Base-by-base conservation (phyloP, 2,888 invertebrate genomes). In the Frankliniella fusca region DNA sequence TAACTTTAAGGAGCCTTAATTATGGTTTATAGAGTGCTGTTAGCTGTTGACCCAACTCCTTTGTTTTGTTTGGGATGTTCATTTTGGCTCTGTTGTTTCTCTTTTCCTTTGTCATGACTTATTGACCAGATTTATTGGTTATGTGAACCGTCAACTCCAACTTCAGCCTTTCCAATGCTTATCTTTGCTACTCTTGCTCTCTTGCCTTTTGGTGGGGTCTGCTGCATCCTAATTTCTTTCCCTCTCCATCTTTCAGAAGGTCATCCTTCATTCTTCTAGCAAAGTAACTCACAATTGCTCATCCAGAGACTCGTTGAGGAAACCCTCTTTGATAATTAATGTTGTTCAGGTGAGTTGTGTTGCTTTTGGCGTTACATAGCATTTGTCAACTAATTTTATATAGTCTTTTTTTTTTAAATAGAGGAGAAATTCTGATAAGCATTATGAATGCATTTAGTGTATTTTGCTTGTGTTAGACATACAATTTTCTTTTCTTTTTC, bases 141-240 rank as follows among this genome's bases (percentile, higher is more conserved):
- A 38, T 3, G 38, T 38, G 38, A 38, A 3, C 38, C 38, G 38
- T 38, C 38, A 38, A 38, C 38, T 5, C 2, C 3, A 3, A 38
- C 38, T 38, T 38, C 38, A 38, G 38, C 38, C 38, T 38, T 38
- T 38, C 38, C 38, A 38, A 38, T 38, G 38, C 38, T 38, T 38
- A 38, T 61, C 61, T 61, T 18, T n/a, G 61, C 61, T 61, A n/a
- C 15, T 27, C 27, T 76, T 76, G 70, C 70, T 27, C 70, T 76
- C 70, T 76, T 76, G 70, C 27, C 70, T 76, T 76, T 27, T 76
- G 70, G 70, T 76, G 70, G 70, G 70, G n/a, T 76, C 70, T 76
- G 70, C 70, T 76, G 70, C 70, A 12, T 76, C 70, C 70, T 76
- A 76, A 76, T 76, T 27, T 76, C 70, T 76, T 76, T 76, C 70